phyloP scores from a whole-genome alignment of 2,797 vertebrate species.

The Argyrosomus regius region DNA sequence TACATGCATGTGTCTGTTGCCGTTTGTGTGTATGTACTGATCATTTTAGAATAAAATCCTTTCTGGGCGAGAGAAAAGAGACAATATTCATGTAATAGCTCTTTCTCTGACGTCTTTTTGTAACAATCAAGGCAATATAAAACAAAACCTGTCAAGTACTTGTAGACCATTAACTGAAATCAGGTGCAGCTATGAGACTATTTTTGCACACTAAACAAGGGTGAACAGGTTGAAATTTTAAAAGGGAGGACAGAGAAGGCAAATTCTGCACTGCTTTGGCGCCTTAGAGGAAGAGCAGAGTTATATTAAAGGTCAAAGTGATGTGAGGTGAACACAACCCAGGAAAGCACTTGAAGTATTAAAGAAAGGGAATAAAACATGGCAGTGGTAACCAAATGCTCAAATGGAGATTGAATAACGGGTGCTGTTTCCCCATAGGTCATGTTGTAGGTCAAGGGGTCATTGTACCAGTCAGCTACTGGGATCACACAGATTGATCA shows the following conservation, averaged over 20 bases:
- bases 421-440: conserved; percentile 40
- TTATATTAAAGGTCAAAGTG: background rate
- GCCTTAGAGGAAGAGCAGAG: background rate
- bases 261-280: background rate
- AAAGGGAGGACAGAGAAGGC: background rate
- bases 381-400: conserved; percentile 11
- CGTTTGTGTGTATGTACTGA: conserved; percentile 4
- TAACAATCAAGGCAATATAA: conserved; percentile 25
- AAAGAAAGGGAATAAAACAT: conserved; percentile 7
- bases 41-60: background rate
- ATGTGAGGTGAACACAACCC: background rate
- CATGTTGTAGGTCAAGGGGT: conserved; percentile 53
- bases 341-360: conserved; percentile 10
- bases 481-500: conserved; percentile 58
- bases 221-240: conserved; percentile 16
- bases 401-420: conserved; percentile 18
- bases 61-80: conserved; percentile 14
- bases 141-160: conserved; percentile 22
- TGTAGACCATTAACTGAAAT: conserved; percentile 26
- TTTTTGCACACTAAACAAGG: background rate
- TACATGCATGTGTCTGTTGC: conserved; percentile 1
- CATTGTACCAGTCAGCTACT: conserved; percentile 36
- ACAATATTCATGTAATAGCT: background rate
- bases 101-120: conserved; percentile 2
- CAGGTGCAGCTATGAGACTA: conserved; percentile 20